Base-by-base conservation (phyloP, 2,797 vertebrate species). In the Acomys russatus region DNA sequence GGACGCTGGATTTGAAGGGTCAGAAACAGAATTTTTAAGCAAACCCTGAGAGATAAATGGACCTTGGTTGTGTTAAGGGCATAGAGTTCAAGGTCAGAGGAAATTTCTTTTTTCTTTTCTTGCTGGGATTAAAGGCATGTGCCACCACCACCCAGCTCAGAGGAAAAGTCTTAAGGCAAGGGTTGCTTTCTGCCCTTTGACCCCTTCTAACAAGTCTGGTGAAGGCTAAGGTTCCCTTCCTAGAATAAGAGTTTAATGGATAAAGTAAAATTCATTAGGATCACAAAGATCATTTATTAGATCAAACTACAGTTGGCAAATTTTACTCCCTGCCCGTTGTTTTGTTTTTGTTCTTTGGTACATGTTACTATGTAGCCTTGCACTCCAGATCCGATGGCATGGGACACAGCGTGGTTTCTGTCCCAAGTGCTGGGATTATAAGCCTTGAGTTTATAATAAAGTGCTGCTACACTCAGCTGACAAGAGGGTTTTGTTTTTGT, bases 271-370 rank as follows among this genome's bases (percentile, higher is more conserved):
- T n/a, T 22, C 28, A 64, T 63, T 49, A 74, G 28, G 11, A n/a
- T 88, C 49, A 66, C 25, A n/a, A 70, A 94, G n/a, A 3, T 10
- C 85, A 68, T 33, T 10, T 66, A 68, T 56, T 44, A 64, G 49
- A 54, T 86, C 64, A 35, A 95, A 84, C 51, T 74, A 74, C 3
- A 54, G 23, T 70, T 71, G 90, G 61, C 9, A 93, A 70, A 92
- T 3, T 4, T 76, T 23, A 11, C 33, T 12, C 28, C 4, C 14
- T 20, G 17, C 25, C 17, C 15, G 44, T 6, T 44, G 54, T 61
- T 59, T 63, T 44, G n/a, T 76, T 64, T 49, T 49, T 30, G 25
- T 74, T 23, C 28, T 3, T 3, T 38, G 54, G 14, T 28, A 76
- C 20, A 70, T 35, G 25, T 59, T 73, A 6, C 59, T n/a, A 73